Conservation (phyloP, 2,113 vertebrate genomes). For the Sapajus apella region DNA sequence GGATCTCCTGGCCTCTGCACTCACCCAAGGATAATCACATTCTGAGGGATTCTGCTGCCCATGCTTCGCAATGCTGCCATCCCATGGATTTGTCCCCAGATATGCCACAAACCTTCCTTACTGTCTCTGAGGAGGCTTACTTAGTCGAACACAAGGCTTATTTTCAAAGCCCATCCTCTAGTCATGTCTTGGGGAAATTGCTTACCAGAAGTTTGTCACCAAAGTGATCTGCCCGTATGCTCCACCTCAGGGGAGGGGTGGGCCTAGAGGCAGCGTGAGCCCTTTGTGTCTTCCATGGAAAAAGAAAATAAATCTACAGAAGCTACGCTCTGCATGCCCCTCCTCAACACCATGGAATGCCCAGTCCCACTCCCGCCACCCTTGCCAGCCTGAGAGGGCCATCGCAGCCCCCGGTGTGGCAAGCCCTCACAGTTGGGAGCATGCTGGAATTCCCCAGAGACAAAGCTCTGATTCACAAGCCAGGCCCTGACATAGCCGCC, state of each 20-base stretch:
- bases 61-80: background rate
- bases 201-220: slow-evolving; percentile 19
- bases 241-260: slow-evolving; percentile 3
- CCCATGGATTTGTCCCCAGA: background rate
- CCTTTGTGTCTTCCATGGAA: slow-evolving; percentile 40
- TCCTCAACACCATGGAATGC: slow-evolving; percentile 65
- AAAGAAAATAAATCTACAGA: slow-evolving; percentile 48
- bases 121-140: background rate
- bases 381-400: slow-evolving; percentile 51
- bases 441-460: slow-evolving; percentile 79
- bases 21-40: background rate
- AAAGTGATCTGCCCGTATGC: slow-evolving; percentile 1
- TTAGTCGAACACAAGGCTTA: background rate
- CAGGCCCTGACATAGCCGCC: slow-evolving; percentile 73
- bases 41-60: background rate
- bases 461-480: slow-evolving; percentile 87
- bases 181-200: slow-evolving; percentile 10
- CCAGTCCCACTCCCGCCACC: slow-evolving; percentile 57
- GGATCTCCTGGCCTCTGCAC: background rate
- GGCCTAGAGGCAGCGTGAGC: slow-evolving; percentile 6
- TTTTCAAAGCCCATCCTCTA: background rate
- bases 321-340: background rate
- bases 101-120: background rate
- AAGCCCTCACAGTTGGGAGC: slow-evolving; percentile 60
- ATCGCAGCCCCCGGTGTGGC: slow-evolving; percentile 60